Percentiles rank a stretch among this genome's conserved stretches.
Evolutionary conservation across 2,797 vertebrate genomes (phyloP).

Genomic region (Hephaestus fuliginosus): DNA sequence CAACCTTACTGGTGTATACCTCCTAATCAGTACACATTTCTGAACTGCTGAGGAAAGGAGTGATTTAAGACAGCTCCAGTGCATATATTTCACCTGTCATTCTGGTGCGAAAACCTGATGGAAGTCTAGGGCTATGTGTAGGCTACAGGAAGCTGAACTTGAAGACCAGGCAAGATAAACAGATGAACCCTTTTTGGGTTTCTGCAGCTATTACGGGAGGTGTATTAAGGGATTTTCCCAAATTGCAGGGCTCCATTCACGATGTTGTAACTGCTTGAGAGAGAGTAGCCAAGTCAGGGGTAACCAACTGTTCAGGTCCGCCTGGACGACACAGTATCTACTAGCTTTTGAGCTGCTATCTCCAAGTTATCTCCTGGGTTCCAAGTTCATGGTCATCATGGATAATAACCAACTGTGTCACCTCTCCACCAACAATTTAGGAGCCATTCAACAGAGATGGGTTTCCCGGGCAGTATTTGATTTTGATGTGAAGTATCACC

Average conservation of each 20-base stretch:
- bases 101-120: too few species aligned
- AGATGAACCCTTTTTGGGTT: conserved; percentile 19
- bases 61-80: too few species aligned
- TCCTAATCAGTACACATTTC: too few species aligned
- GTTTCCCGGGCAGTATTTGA: conserved; percentile 26
- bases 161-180: neutral
- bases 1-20: too few species aligned
- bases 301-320: neutral
- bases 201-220: conserved; percentile 32
- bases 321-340: conserved; percentile 12
- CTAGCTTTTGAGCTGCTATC: neutral
- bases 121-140: too few species aligned
- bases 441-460: conserved; percentile 35
- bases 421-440: neutral
- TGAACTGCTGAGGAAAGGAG: too few species aligned
- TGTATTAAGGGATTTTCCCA: conserved; percentile 32
- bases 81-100: too few species aligned
- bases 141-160: too few species aligned
- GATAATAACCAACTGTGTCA: conserved; percentile 54
- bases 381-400: conserved; percentile 37
- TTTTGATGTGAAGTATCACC: conserved; percentile 27
- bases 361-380: conserved; percentile 23
- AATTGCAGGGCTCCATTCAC: conserved; percentile 18
- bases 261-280: neutral
- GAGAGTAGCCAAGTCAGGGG: neutral